These are phyloP conservation scores for Enteromius anoplus DNA, from an alignment of 2,797 vertebrate genomes.

Conservation along the genomic window DNA sequence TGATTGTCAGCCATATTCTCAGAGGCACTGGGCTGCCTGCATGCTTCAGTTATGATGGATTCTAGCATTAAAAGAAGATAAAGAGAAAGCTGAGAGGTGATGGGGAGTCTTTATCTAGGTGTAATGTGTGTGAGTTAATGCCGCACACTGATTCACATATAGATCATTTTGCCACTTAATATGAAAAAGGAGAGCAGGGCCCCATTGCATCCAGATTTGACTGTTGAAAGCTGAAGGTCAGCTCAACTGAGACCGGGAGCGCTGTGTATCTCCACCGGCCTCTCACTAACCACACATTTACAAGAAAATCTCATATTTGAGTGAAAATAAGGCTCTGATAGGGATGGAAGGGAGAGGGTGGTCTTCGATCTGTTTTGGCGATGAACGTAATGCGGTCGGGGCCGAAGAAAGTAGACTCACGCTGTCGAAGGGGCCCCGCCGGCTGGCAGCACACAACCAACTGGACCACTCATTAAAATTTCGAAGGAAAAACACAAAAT, in stretches of 20 bases:
- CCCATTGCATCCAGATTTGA: slow-evolving; percentile 35
- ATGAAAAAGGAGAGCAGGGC: slow-evolving; percentile 33
- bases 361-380: slow-evolving; percentile 66
- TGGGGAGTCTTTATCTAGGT: slow-evolving; percentile 45
- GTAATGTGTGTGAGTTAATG: slow-evolving; percentile 53
- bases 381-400: slow-evolving; percentile 24
- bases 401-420: slow-evolving; percentile 10
- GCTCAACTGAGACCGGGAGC: slow-evolving; percentile 40
- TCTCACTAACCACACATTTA: slow-evolving; percentile 48
- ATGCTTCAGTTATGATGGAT: slow-evolving; percentile 7
- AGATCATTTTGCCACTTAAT: slow-evolving; percentile 39
- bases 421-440: slow-evolving; percentile 28
- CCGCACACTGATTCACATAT: slow-evolving; percentile 28
- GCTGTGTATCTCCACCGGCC: slow-evolving; percentile 30
- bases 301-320: slow-evolving; percentile 18
- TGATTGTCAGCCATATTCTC: slow-evolving; percentile 24
- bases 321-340: slow-evolving; percentile 16
- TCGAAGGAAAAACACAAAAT: slow-evolving; percentile 39
- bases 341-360: slow-evolving; percentile 21
- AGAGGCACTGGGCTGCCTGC: slow-evolving; percentile 3
- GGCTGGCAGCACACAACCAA: slow-evolving; percentile 48
- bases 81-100: slow-evolving; percentile 29
- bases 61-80: slow-evolving; percentile 43
- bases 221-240: slow-evolving; percentile 46
- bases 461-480: slow-evolving; percentile 52